Evolutionary conservation across 2,888 invertebrate species (phyloP), one percentile per base, ranked within the genome.

Genomic region (Axea sp.): DNA sequence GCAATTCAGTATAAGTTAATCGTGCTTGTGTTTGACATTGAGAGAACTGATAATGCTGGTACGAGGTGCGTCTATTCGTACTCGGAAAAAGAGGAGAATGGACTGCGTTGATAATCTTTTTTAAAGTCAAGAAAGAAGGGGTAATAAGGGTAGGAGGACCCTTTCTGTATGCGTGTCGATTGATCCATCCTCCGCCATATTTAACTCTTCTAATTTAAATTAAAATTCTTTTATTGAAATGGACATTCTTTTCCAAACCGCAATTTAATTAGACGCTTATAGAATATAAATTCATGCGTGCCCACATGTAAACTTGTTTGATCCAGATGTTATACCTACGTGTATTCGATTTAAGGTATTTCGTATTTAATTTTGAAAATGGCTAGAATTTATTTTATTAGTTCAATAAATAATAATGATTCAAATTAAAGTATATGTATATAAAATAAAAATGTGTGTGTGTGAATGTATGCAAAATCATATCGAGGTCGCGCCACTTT

Each of bases 1-100:
- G 76, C 76, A 77, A 79, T 78, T 49, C 73, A 73, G 69, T 64
- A 55, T 62, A 55, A 60, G 51, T 60, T 67, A 62, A 73, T 73
- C 33, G 60, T 14, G 59, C 67, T 53, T 37, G 60, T 35, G 33
- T 55, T 73, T 55, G 67, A 62, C 60, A 73, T 55, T 71, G 69
- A 31, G 41, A 55, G 49, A 55, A 28, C 45, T 55, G 45, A 28
- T 43, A 47, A 31, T 45, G 59, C 22, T 45, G 45, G 49, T 49
- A 26, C 8, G 30, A 51, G 12, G n/a, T 24, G 19, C 26, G n/a
- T n/a, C n/a, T n/a, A n/a, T n/a, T n/a, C n/a, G n/a, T n/a, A n/a
- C n/a, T 17, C 30, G 15, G 17, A 55, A 55, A 53, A 35, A 31
- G 8, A 26, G 24, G 24, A 15, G 24, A 1, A 4, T 6, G 22